phyloP scores from a whole-genome alignment of 2,888 invertebrate genomes.

The Tanaodytes sp. region DNA sequence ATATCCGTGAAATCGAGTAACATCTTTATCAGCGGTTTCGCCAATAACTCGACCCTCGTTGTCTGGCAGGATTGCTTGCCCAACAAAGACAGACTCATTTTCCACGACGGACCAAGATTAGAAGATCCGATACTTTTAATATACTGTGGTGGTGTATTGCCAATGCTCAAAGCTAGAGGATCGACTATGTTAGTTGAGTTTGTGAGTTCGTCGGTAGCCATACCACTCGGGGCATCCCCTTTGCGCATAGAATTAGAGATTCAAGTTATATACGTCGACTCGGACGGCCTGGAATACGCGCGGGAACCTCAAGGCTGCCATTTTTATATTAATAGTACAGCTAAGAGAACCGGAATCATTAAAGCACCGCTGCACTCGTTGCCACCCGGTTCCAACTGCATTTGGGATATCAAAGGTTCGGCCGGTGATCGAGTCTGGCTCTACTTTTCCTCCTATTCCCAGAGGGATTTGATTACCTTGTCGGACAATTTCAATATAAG shows the following conservation, averaged over 20 bases:
- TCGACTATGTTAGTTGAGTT: constrained; percentile 91
- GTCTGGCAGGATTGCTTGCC: constrained; percentile 90
- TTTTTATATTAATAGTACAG: constrained; percentile 73
- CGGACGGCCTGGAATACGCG: constrained; percentile 88
- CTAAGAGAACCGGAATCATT: constrained; percentile 81
- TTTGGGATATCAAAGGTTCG: constrained; percentile 87
- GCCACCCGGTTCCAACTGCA: constrained; percentile 89
- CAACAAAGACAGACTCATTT: constrained; percentile 86
- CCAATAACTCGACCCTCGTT: constrained; percentile 73
- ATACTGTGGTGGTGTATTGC: constrained; percentile 91
- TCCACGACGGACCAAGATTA: constrained; percentile 88
- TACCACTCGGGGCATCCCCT: constrained; percentile 82
- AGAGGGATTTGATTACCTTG: constrained; percentile 79
- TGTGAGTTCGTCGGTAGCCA: constrained; percentile 87
- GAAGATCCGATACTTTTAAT: constrained; percentile 88
- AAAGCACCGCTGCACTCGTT: constrained; percentile 88
- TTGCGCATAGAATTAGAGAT: constrained; percentile 88
- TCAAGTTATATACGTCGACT: constrained; percentile 90
- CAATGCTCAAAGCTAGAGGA: constrained; percentile 82
- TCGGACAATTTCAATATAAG: constrained; percentile 19
- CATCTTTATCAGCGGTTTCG: constrained; percentile 37
- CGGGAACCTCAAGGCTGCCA: constrained; percentile 74
- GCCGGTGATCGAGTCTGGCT: constrained; percentile 88
- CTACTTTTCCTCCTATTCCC: constrained; percentile 88
- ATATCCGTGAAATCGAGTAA: constrained; percentile 78